phyloP scores from a whole-genome alignment of 2,113 vertebrate genomes.

The Dasyornis broadbenti region DNA sequence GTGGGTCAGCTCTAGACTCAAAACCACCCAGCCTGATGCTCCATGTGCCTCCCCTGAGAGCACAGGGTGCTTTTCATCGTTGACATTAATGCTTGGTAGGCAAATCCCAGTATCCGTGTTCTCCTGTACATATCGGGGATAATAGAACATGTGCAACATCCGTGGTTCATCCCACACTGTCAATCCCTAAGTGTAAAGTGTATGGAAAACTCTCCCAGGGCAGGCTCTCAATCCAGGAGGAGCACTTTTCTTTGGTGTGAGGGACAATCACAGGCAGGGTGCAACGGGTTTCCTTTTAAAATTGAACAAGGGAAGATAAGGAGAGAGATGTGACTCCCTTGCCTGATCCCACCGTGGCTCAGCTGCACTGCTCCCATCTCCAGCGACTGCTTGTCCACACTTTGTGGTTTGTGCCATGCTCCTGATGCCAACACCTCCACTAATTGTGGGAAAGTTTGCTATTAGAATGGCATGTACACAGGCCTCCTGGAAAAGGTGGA shows the following conservation, averaged over 20 bases:
- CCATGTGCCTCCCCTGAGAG: background rate
- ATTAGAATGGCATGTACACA: background rate
- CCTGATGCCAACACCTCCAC: background rate
- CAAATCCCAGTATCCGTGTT: background rate
- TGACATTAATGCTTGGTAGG: background rate
- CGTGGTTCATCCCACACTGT: background rate
- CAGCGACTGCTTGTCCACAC: background rate
- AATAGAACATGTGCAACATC: background rate
- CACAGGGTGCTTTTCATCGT: background rate
- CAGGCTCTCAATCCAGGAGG: background rate
- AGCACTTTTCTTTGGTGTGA: background rate
- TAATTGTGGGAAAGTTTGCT: constrained; percentile 15
- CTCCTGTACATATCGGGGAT: background rate
- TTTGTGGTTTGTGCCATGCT: background rate
- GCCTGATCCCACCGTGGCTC: background rate
- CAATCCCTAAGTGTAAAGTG: background rate
- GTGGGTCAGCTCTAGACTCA: background rate
- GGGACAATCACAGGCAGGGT: background rate
- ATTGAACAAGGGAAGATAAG: background rate
- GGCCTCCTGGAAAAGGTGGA: constrained; percentile 11
- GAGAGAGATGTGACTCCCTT: background rate
- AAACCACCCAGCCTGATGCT: background rate
- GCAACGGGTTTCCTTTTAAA: background rate
- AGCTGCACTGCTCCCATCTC: background rate
- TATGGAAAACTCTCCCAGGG: background rate